Conservation (phyloP, 2,797 vertebrate genomes). For the Syngnathus acus region DNA sequence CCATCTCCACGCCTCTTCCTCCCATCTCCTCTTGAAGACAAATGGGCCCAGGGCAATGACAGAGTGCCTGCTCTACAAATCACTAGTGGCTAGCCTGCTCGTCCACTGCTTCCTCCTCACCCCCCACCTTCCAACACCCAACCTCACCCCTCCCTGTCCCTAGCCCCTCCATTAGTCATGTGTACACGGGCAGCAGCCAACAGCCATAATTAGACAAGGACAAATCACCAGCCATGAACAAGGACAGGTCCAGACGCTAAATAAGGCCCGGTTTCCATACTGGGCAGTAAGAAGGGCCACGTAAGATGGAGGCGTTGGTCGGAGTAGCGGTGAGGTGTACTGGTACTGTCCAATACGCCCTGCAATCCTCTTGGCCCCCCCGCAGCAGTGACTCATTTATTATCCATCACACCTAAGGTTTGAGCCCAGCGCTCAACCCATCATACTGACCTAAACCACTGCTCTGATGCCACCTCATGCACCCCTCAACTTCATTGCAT, state of each 20-base stretch:
- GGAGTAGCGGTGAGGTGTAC: constrained; percentile 27
- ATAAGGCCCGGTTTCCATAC: constrained; percentile 72
- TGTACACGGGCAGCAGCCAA: constrained; percentile 80
- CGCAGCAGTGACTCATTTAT: constrained; percentile 52
- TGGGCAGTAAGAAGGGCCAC: constrained; percentile 52
- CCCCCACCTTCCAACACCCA: constrained; percentile 59
- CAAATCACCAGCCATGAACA: constrained; percentile 76
- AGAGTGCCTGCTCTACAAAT: constrained; percentile 87
- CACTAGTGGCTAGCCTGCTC: constrained; percentile 70
- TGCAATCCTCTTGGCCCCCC: constrained; percentile 27
- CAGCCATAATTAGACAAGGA: constrained; percentile 95
- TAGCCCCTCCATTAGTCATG: constrained; percentile 84
- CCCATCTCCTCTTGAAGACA: constrained; percentile 77
- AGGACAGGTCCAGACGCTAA: constrained; percentile 74
- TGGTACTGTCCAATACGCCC: constrained; percentile 41
- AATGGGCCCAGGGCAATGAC: constrained; percentile 80
- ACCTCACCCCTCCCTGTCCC: constrained; percentile 65
- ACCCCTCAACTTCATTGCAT: background rate
- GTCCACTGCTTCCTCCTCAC: constrained; percentile 65
- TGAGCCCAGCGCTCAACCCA: constrained; percentile 14
- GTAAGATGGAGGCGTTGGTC: constrained; percentile 49
- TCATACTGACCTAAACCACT: constrained; percentile 3
- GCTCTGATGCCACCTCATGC: background rate
- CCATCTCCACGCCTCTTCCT: constrained; percentile 61
- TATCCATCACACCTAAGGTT: constrained; percentile 37